Conservation (phyloP, 2,797 vertebrate species). For the Megaceryle alcyon region DNA sequence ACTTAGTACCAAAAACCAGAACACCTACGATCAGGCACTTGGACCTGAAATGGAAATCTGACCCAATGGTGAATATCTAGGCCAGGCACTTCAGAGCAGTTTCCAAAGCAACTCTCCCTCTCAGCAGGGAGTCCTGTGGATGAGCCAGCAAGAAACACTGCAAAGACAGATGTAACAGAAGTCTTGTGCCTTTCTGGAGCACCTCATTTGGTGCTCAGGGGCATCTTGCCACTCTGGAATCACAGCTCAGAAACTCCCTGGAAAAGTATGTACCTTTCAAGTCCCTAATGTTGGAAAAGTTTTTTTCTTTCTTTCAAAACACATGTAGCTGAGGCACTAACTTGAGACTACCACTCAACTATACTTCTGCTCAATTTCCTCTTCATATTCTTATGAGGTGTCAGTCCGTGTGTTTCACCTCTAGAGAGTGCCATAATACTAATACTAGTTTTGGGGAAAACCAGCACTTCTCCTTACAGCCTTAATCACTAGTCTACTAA, state of each 20-base stretch:
- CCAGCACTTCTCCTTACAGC: neutral
- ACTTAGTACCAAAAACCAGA: constrained; percentile 4
- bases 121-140: neutral
- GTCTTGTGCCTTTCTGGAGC: neutral
- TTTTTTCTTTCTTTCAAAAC: neutral
- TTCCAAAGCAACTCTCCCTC: constrained; percentile 4
- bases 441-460: neutral
- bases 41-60: neutral
- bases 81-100: neutral
- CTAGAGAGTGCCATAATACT: neutral
- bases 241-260: neutral
- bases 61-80: neutral
- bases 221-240: neutral
- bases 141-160: neutral
- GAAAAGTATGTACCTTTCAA: neutral
- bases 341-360: neutral
- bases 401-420: neutral
- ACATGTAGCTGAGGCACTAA: neutral
- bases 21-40: neutral
- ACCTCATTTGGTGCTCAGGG: neutral
- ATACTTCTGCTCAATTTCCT: neutral
- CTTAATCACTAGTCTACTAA: neutral
- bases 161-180: neutral
- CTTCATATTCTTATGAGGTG: neutral
- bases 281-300: neutral